phyloP scores from a whole-genome alignment of 1,140 invertebrate genomes.

The Apis florea region DNA sequence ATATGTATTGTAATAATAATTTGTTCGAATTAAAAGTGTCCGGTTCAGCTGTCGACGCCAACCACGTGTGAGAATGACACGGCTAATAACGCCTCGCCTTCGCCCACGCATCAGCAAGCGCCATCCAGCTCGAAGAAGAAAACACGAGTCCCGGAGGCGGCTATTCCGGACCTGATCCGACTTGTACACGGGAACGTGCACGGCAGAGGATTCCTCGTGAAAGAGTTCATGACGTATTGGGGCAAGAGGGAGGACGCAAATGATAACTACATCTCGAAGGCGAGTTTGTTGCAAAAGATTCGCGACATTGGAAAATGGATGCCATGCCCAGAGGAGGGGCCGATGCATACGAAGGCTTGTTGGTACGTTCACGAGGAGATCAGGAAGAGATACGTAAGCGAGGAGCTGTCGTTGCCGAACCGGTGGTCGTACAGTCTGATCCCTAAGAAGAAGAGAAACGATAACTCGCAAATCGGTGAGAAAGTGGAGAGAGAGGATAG shows the following conservation, averaged over 20 bases:
- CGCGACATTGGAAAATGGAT: slow-evolving; percentile 83
- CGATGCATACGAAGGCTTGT: slow-evolving; percentile 82
- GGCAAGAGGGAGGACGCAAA: slow-evolving; percentile 69
- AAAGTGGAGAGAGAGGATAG: slow-evolving; percentile 64
- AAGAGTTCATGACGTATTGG: slow-evolving; percentile 85
- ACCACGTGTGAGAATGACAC: slow-evolving; percentile 58
- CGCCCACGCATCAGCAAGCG: slow-evolving; percentile 33
- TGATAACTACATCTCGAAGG: slow-evolving; percentile 74
- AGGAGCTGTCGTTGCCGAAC: slow-evolving; percentile 81
- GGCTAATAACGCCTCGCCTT: slow-evolving; percentile 50
- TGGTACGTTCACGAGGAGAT: slow-evolving; percentile 85
- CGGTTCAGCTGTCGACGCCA: slow-evolving; percentile 37
- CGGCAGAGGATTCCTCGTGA: slow-evolving; percentile 82
- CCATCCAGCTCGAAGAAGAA: slow-evolving; percentile 72
- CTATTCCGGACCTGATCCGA: slow-evolving; percentile 84
- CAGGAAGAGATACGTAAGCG: slow-evolving; percentile 81
- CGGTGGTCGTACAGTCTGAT: slow-evolving; percentile 80
- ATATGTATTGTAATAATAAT: too few relatives aligned
- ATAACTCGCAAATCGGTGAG: slow-evolving; percentile 38
- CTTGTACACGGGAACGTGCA: slow-evolving; percentile 86
- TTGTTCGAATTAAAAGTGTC: too few relatives aligned
- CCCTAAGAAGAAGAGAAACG: slow-evolving; percentile 68
- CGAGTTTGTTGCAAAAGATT: slow-evolving; percentile 81
- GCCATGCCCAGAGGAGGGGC: slow-evolving; percentile 81
- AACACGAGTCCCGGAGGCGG: slow-evolving; percentile 81